Base-by-base conservation (phyloP, 2,888 invertebrate species). In the Globia sparganii region DNA sequence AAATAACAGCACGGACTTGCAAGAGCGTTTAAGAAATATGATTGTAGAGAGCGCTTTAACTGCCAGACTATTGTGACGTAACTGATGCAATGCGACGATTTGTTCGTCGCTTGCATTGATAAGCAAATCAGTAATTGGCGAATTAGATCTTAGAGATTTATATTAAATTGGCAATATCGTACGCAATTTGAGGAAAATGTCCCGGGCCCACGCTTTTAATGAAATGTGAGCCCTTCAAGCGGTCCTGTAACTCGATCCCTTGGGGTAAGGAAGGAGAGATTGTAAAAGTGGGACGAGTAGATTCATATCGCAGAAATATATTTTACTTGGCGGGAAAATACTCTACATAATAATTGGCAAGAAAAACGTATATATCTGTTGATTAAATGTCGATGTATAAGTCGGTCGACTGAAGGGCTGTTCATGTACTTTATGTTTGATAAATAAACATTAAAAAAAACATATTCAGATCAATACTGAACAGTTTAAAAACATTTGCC, bases 51-150 rank as follows among this genome's bases (percentile, higher is more conserved):
- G 78, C 79, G 83, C 71, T 85, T 79, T 83, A 85, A 73, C 80
- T 79, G 72, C 78, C 72, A 72, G 86, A 75, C 78, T 82, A 79
- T 77, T 73, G 84, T 91, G 89, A 91, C 91, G 90, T 90, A 89
- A 89, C 76, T 81, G 85, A 87, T 90, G 90, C 91, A 91, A 86
- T 86, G 85, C 85, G 85, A 87, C 86, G 86, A 75, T n/a, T n/a
- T n/a, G n/a, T n/a, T n/a, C n/a, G n/a, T n/a, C 82, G 86, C 72
- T 81, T 82, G 84, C 86, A 85, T 81, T 81, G 82, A 82, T 81
- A 84, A 77, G 46, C 77, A 78, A 81, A 85, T 72, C 72, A 61
- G 69, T 81, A 82, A 75, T 66, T 74, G 69, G 40, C 62, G 72
- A 75, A 82, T 81, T 81, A 68, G 75, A 72, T 62, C 64, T 62